A percentile compares a stretch with the other conserved stretches of the same genome.
These are phyloP conservation scores for Phrynocephalus forsythii DNA, from an alignment of 2,797 vertebrate species.

Conservation along the genomic window DNA sequence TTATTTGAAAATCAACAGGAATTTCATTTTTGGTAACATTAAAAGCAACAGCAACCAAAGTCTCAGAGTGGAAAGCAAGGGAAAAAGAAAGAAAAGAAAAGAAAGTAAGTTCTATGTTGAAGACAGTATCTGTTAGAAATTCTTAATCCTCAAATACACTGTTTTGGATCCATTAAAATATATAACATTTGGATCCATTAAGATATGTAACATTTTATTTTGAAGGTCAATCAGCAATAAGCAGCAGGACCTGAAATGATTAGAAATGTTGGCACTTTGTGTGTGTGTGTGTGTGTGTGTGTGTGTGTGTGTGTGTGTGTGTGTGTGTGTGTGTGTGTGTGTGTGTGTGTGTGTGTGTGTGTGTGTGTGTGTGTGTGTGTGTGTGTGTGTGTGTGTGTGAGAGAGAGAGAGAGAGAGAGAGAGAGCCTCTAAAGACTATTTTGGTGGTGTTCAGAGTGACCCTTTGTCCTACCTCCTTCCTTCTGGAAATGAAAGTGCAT, in stretches of 20 bases:
- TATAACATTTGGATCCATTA: conserved; percentile 54
- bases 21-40: neutral
- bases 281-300: conserved; percentile 30
- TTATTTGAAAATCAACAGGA: conserved; percentile 17
- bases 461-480: conserved; percentile 43
- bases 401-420: too few species aligned
- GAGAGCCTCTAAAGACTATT: conserved; percentile 49
- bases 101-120: conserved; percentile 19
- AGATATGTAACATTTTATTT: conserved; percentile 51
- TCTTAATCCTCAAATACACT: conserved; percentile 45
- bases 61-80: conserved; percentile 4
- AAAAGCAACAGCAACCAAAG: neutral
- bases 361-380: too few species aligned
- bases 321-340: too few species aligned
- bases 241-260: conserved; percentile 11
- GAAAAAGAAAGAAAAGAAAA: neutral
- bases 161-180: conserved; percentile 62
- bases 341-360: too few species aligned
- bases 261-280: neutral
- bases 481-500: conserved; percentile 54
- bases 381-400: too few species aligned
- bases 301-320: too few species aligned
- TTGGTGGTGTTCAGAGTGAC: conserved; percentile 56
- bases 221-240: conserved; percentile 63
- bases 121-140: conserved; percentile 41